phyloP scores from a whole-genome alignment of 2,113 vertebrate genomes.

The Ailuropoda melanoleuca region DNA sequence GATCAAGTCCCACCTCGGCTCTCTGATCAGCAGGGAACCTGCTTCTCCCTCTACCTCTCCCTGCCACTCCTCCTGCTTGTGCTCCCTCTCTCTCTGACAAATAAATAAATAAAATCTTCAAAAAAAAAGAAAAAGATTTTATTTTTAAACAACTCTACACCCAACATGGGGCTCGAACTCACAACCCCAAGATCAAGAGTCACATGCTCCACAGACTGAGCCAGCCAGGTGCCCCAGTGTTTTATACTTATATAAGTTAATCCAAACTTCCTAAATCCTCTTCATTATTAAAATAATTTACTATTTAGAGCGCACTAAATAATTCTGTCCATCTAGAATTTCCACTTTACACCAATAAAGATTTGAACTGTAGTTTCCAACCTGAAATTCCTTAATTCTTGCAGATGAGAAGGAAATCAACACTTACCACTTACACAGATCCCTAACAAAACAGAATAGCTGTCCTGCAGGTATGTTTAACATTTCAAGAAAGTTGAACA shows the following conservation, averaged over 20 bases:
- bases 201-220: neutral
- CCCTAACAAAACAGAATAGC: neutral
- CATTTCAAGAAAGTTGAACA: constrained; percentile 25
- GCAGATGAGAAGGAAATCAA: constrained; percentile 7
- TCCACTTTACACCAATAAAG: constrained; percentile 31
- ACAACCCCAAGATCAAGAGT: neutral
- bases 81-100: too few species aligned
- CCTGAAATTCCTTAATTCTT: neutral
- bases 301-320: neutral
- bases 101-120: too few species aligned
- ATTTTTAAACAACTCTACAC: neutral
- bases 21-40: neutral
- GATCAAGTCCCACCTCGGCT: neutral
- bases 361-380: constrained; percentile 4
- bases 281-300: constrained; percentile 9
- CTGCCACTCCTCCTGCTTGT: too few species aligned
- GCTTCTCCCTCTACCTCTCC: too few species aligned
- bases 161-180: neutral
- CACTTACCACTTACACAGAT: neutral
- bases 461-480: neutral
- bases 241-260: constrained; percentile 28
- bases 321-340: constrained; percentile 19
- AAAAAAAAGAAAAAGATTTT: neutral
- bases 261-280: neutral
- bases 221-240: neutral